These are phyloP conservation scores for Porites evermanni DNA, from an alignment of 92 coral and sea anemone genomes.

Conservation along the genomic window DNA sequence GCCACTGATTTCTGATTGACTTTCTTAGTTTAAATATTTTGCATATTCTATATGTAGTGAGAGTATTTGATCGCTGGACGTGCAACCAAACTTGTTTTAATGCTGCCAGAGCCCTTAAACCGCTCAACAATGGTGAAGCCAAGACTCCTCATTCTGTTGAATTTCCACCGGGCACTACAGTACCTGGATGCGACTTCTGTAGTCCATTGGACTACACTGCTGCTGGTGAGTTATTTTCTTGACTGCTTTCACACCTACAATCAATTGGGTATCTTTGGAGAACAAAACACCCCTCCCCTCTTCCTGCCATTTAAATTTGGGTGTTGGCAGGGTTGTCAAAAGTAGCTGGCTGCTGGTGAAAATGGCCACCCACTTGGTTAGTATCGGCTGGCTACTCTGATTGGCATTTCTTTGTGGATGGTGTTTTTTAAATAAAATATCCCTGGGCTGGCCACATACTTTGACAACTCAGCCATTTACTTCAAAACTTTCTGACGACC, in stretches of 20 bases:
- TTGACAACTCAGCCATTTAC: no score
- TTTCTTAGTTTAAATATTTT: not conserved
- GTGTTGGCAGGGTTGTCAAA: no score
- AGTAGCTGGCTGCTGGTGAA: no score
- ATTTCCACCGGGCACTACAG: constrained; percentile 26
- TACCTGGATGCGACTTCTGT: constrained; percentile 76
- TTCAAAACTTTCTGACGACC: no score
- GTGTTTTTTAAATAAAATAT: no score
- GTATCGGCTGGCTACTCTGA: no score
- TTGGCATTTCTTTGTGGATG: no score
- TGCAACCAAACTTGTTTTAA: constrained; percentile 83
- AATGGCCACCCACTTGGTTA: no score
- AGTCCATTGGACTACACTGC: constrained; percentile 64
- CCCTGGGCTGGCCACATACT: no score
- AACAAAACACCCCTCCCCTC: no score
- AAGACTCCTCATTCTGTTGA: not conserved
- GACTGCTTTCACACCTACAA: not conserved
- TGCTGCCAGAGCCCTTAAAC: constrained; percentile 79
- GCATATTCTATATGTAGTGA: constrained; percentile 36
- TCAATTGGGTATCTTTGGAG: no score
- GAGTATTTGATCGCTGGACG: constrained; percentile 82
- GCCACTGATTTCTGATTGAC: not conserved
- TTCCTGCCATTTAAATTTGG: no score
- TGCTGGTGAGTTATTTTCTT: constrained; percentile 35
- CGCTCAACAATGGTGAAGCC: constrained; percentile 54